phyloP scores from a whole-genome alignment of 2,888 invertebrate species.

The Gymnosoma rotundatum region DNA sequence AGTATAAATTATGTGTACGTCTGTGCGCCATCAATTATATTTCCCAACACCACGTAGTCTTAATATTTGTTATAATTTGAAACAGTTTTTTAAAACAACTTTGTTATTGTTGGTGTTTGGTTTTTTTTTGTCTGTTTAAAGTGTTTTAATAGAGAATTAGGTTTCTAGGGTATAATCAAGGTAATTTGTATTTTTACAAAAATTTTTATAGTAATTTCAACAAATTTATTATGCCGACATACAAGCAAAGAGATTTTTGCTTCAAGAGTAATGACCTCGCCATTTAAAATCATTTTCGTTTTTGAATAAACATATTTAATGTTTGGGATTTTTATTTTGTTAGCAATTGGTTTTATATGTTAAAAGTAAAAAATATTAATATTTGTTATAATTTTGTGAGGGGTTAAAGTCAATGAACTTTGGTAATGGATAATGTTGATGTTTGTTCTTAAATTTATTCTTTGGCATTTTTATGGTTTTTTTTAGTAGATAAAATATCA shows the following conservation, averaged over 20 bases:
- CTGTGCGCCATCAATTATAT: conserved; percentile 57
- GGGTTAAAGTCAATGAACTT: conserved; percentile 12
- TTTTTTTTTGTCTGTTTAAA: conserved; percentile 42
- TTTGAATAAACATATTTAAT: too few species aligned
- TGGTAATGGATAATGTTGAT: not conserved
- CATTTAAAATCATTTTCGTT: not conserved
- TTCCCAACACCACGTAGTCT: conserved; percentile 67
- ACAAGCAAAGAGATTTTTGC: conserved; percentile 15
- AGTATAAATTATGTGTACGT: conserved; percentile 29
- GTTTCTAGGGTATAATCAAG: conserved; percentile 54
- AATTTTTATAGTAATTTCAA: conserved; percentile 20
- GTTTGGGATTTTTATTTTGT: too few species aligned
- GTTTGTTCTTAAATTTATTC: not conserved
- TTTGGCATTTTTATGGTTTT: conserved; percentile 19
- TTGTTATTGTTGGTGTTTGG: conserved; percentile 2
- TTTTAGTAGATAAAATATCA: conserved; percentile 33
- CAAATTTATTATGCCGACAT: conserved; percentile 36
- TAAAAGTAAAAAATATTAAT: not conserved
- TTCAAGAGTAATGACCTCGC: conserved; percentile 38
- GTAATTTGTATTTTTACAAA: conserved; percentile 47
- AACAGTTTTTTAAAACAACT: conserved; percentile 25
- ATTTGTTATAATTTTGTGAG: not conserved
- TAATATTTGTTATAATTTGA: conserved; percentile 55
- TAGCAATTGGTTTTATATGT: not conserved
- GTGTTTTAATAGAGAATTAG: conserved; percentile 50